phyloP scores from a whole-genome alignment of 2,113 vertebrate genomes.

The Puma concolor region DNA sequence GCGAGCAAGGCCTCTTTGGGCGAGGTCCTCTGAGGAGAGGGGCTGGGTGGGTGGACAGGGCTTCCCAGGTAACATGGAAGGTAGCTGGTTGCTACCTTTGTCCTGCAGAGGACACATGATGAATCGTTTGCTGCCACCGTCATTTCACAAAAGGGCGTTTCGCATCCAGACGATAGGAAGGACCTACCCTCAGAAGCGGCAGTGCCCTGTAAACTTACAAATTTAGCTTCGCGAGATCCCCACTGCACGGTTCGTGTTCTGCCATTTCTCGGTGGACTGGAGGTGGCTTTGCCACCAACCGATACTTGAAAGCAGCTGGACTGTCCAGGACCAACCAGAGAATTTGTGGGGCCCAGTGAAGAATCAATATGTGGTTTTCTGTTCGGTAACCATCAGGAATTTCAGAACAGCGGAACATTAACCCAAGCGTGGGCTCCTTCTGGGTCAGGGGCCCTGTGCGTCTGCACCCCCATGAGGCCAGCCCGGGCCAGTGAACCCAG shows the following conservation, averaged over 20 bases:
- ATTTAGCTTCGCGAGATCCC: neutral
- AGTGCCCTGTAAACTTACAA: fast-evolving
- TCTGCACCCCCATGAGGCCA: fast-evolving
- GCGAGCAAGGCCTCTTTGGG: neutral
- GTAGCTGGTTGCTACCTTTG: neutral
- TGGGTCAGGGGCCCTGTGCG: neutral
- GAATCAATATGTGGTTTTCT: no score
- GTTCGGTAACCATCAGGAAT: neutral
- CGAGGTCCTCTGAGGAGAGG: neutral
- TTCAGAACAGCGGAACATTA: neutral
- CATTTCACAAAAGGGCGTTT: neutral
- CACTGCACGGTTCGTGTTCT: fast-evolving
- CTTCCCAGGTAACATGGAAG: neutral
- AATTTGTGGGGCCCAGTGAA: neutral
- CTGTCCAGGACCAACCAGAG: neutral
- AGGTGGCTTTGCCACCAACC: neutral
- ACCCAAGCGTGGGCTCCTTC: fast-evolving
- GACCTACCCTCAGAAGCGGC: neutral
- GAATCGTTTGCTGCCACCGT: neutral
- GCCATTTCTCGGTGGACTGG: neutral
- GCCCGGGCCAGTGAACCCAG: no score
- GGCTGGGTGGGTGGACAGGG: fast-evolving
- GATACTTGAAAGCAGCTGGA: neutral
- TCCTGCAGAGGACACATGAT: neutral
- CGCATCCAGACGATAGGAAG: neutral